A percentile compares a stretch with the other conserved stretches of the same genome.
Evolutionary conservation across 2,113 vertebrate species (phyloP).

Genomic region (Saimiri boliviensis): DNA sequence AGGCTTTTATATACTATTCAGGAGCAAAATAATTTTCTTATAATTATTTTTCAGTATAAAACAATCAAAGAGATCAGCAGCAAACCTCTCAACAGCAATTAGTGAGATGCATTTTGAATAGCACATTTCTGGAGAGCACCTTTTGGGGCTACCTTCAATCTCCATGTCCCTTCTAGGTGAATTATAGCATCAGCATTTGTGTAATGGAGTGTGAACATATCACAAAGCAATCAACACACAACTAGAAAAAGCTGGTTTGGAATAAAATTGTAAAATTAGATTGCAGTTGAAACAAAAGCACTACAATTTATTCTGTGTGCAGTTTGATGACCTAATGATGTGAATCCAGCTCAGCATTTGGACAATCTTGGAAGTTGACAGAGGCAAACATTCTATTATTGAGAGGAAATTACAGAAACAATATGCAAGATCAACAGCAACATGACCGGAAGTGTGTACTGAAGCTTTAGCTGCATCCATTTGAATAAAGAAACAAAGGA

Average conservation of each 20-base stretch:
- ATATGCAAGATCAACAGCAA: background rate
- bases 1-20: background rate
- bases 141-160: background rate
- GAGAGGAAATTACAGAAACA: slow-evolving; percentile 18
- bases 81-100: background rate
- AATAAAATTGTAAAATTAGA: slow-evolving; percentile 46
- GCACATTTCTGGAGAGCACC: background rate
- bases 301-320: background rate
- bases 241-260: slow-evolving; percentile 25
- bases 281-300: background rate
- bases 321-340: slow-evolving; percentile 54
- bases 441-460: background rate
- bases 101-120: background rate
- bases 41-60: background rate
- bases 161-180: background rate
- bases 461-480: background rate
- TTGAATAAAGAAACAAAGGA: background rate
- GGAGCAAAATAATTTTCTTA: background rate
- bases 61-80: background rate
- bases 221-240: slow-evolving; percentile 46
- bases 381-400: background rate
- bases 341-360: slow-evolving; percentile 36
- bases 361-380: background rate
- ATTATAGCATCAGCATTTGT: background rate
- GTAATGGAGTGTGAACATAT: slow-evolving; percentile 48